phyloP scores from a whole-genome alignment of 1,140 invertebrate genomes.

The Drosophila sulfurigaster region DNA sequence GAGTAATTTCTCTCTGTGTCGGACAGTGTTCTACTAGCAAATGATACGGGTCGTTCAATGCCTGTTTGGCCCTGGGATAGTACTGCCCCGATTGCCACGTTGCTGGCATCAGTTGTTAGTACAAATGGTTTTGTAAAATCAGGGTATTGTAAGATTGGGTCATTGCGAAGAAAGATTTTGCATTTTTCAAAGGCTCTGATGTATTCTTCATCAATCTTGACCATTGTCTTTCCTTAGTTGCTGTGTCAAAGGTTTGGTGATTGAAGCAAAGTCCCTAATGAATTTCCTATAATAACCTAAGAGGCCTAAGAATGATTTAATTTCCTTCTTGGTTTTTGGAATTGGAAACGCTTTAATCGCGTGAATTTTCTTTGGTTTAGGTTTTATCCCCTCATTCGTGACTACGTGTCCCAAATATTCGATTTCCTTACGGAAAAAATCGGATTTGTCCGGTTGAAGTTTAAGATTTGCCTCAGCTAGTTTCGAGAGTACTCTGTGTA shows the following conservation, averaged over 20 bases:
- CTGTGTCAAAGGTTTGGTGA: slow-evolving; percentile 45
- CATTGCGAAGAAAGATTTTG: slow-evolving; percentile 29
- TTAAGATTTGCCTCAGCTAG: slow-evolving; percentile 47
- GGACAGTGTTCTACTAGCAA: slow-evolving; percentile 34
- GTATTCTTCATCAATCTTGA: slow-evolving; percentile 18
- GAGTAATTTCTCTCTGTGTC: not conserved
- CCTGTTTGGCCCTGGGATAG: slow-evolving; percentile 50
- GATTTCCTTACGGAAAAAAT: slow-evolving; percentile 45
- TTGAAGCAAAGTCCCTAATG: slow-evolving; percentile 59
- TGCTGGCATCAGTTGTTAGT: slow-evolving; percentile 37
- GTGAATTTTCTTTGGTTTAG: slow-evolving; percentile 50
- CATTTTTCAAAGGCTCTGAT: slow-evolving; percentile 34
- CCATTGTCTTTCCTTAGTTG: slow-evolving; percentile 28
- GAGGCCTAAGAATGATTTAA: slow-evolving; percentile 62
- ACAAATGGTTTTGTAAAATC: slow-evolving; percentile 57
- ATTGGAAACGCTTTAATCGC: slow-evolving; percentile 53
- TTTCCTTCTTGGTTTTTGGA: slow-evolving; percentile 58
- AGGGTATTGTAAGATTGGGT: slow-evolving; percentile 48
- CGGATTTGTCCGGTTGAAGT: slow-evolving; percentile 47
- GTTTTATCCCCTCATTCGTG: slow-evolving; percentile 50
- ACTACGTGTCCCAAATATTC: slow-evolving; percentile 69
- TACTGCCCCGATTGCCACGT: slow-evolving; percentile 47
- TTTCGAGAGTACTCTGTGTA: slow-evolving; percentile 69
- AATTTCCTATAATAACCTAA: slow-evolving; percentile 59
- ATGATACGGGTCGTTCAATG: slow-evolving; percentile 33